Evolutionary conservation across 2,797 vertebrate genomes (phyloP).

Genomic region (Limnodromus scolopaceus): DNA sequence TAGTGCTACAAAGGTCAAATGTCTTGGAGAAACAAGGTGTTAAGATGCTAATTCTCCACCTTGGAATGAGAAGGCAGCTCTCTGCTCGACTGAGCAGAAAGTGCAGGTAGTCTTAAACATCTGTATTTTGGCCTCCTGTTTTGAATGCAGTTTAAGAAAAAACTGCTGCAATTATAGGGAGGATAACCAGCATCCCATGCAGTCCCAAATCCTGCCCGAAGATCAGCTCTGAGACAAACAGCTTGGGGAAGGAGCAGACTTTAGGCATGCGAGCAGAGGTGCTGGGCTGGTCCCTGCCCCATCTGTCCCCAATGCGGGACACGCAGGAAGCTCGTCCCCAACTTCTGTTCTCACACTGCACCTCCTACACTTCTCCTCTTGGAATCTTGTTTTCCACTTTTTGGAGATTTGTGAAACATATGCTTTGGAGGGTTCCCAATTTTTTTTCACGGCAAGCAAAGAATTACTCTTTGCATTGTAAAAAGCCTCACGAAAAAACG

Average conservation of each 20-base stretch:
- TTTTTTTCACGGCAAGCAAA: constrained; percentile 28
- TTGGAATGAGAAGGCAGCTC: not conserved
- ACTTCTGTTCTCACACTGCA: constrained; percentile 25
- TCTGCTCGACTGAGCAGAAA: constrained; percentile 30
- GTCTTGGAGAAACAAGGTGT: constrained; percentile 26
- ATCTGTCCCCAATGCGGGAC: not conserved
- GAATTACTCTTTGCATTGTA: not conserved
- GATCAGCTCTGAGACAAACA: not conserved
- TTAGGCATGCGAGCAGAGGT: not conserved
- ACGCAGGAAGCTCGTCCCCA: not conserved
- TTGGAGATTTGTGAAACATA: constrained; percentile 57
- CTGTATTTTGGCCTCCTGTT: not conserved
- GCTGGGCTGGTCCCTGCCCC: not conserved
- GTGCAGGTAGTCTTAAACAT: constrained; percentile 24
- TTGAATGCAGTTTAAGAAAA: not conserved
- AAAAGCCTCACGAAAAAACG: not conserved
- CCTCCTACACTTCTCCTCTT: constrained; percentile 32
- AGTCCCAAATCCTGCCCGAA: not conserved
- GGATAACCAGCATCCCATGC: not conserved
- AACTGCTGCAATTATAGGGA: not conserved
- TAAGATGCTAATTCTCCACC: constrained; percentile 43
- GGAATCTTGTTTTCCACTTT: constrained; percentile 60
- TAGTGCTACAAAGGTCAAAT: constrained; percentile 32
- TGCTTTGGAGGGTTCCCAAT: constrained; percentile 62
- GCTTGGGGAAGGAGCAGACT: not conserved